Evolutionary conservation across 2,113 vertebrate species (phyloP).

Genomic region (Alethe castanea): DNA sequence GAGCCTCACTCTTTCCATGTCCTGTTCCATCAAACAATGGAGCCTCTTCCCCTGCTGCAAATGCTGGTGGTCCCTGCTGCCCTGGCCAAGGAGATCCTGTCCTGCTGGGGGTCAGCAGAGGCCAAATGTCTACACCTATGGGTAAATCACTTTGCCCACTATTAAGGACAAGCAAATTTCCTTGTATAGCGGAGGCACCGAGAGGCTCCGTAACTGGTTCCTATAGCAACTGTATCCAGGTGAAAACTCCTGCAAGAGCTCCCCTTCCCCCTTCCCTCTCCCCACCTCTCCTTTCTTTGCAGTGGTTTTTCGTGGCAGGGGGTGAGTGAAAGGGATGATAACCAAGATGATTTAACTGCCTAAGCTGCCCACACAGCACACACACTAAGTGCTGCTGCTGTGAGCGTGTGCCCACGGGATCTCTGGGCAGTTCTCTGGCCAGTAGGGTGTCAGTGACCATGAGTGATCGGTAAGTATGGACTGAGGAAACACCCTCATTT

Average conservation of each 20-base stretch:
- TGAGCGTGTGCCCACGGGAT: rapidly evolving
- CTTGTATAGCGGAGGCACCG: neutral
- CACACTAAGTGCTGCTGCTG: neutral
- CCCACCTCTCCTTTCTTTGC: neutral
- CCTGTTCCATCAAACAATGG: rapidly evolving
- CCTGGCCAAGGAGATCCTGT: rapidly evolving
- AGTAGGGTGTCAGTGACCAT: neutral
- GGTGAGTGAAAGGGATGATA: neutral
- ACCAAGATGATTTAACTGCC: neutral
- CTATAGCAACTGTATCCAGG: constrained; percentile 72
- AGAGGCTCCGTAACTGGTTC: constrained; percentile 40
- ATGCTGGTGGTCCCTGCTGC: rapidly evolving
- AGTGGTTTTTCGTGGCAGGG: neutral
- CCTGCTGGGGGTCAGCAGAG: neutral
- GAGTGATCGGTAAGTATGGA: rapidly evolving
- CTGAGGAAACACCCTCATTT: neutral
- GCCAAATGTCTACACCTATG: neutral
- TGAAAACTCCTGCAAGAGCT: constrained; percentile 47
- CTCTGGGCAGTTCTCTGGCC: rapidly evolving
- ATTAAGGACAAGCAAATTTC: constrained; percentile 6
- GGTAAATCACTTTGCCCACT: neutral
- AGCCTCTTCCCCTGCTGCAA: neutral
- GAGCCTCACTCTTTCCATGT: rapidly evolving
- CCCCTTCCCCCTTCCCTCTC: constrained; percentile 13
- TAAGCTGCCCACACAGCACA: neutral